These are phyloP conservation scores for Urocitellus parryii DNA, from an alignment of 2,113 vertebrate species.

Conservation along the genomic window DNA sequence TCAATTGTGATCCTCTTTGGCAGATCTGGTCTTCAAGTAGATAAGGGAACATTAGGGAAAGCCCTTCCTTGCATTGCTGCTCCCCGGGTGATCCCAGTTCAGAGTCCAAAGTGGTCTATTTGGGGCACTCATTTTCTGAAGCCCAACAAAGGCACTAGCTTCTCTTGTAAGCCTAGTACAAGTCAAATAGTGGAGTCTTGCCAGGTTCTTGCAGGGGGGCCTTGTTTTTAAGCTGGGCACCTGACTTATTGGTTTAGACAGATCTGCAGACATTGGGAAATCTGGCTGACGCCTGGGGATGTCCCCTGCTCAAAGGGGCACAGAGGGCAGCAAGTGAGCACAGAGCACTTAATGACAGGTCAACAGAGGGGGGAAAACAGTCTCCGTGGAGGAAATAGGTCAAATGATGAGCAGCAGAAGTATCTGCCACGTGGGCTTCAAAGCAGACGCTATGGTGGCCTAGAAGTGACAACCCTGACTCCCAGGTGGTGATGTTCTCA, in stretches of 20 bases:
- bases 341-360: neutral
- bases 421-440: accelerated
- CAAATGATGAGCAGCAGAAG: neutral
- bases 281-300: neutral
- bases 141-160: neutral
- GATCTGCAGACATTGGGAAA: neutral
- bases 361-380: neutral
- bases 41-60: neutral
- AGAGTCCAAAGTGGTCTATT: neutral
- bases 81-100: neutral
- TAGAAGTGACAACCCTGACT: neutral
- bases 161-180: neutral
- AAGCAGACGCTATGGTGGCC: neutral
- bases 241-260: neutral
- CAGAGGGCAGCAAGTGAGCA: neutral
- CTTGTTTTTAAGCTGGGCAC: neutral
- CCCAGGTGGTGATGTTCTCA: neutral
- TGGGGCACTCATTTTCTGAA: neutral
- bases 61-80: neutral
- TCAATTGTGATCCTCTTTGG: neutral
- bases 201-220: no score
- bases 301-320: neutral
- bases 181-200: neutral
- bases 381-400: neutral
- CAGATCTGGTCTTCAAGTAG: neutral